Percentiles rank a stretch among this genome's conserved stretches.
These are phyloP conservation scores for Isaurus tuberculatus DNA, from an alignment of 92 coral and sea anemone species.

Conservation along the genomic window DNA sequence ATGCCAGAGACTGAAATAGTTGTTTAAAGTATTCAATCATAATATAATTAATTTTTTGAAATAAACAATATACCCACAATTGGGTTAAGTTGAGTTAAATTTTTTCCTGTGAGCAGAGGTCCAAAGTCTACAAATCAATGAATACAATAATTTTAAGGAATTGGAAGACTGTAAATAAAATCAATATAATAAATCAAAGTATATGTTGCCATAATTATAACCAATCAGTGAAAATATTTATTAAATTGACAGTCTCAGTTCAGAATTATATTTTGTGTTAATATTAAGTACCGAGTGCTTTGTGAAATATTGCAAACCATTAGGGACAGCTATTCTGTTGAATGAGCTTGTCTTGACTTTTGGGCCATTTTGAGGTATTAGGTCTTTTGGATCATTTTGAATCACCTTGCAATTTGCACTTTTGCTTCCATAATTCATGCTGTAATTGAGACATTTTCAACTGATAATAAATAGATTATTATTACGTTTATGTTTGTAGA, in stretches of 20 bases:
- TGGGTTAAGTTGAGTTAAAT: slow-evolving; percentile 1
- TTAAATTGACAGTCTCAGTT: slow-evolving; percentile 3
- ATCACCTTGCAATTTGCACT: slow-evolving; percentile 1
- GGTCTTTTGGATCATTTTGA: neutral
- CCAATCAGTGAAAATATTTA: neutral
- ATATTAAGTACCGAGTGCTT: neutral
- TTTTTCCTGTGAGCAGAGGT: slow-evolving; percentile 7
- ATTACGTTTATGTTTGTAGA: neutral
- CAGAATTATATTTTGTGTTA: neutral
- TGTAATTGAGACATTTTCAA: neutral
- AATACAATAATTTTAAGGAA: slow-evolving; percentile 1
- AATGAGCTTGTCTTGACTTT: neutral
- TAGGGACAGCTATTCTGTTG: neutral
- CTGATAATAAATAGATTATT: neutral
- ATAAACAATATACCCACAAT: slow-evolving; percentile 2
- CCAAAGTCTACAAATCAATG: slow-evolving; percentile 8
- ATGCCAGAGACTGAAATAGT: slow-evolving; percentile 9
- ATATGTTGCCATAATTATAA: neutral
- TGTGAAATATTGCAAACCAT: neutral
- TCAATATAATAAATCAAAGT: neutral
- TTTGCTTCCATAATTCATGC: neutral
- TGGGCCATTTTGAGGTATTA: neutral
- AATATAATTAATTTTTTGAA: neutral
- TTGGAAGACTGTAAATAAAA: neutral
- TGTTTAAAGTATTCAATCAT: neutral